Conservation (phyloP, 2,888 invertebrate species). For the Drosophila mimica region DNA sequence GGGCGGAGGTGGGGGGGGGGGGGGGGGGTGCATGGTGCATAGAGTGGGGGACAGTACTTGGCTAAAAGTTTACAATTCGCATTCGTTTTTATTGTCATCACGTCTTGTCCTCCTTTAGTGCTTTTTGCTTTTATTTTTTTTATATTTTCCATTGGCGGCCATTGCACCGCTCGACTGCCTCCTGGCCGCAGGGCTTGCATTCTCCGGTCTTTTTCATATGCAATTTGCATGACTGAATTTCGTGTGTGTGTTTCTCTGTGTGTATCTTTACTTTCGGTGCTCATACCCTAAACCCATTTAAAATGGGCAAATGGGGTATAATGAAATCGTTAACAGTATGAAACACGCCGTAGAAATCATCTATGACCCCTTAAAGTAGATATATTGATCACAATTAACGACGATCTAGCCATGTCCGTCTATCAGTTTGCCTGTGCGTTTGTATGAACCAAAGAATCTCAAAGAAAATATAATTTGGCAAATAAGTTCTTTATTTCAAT, state of each 20-base stretch:
- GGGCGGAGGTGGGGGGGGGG: neutral
- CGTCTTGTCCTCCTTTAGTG: conserved; percentile 64
- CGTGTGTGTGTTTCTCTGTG: neutral
- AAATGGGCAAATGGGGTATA: neutral
- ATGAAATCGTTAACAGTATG: neutral
- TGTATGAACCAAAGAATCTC: neutral
- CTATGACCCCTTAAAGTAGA: neutral
- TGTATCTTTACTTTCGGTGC: neutral
- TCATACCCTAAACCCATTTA: neutral
- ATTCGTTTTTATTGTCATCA: conserved; percentile 77
- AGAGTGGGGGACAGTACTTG: conserved; percentile 50
- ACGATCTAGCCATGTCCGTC: neutral
- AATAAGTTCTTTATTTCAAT: neutral
- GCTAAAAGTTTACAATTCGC: conserved; percentile 76
- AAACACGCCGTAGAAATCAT: neutral
- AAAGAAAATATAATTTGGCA: neutral
- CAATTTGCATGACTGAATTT: conserved; percentile 48
- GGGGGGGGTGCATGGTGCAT: neutral
- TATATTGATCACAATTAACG: neutral
- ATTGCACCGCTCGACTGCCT: conserved; percentile 37
- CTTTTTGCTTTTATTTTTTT: conserved; percentile 38
- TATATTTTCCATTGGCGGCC: conserved; percentile 46
- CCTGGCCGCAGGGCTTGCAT: conserved; percentile 13
- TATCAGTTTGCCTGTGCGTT: neutral
- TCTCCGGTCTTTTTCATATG: conserved; percentile 55